Evolutionary conservation across 2,797 vertebrate genomes (phyloP).

Genomic region (Darevskia nairensis): DNA sequence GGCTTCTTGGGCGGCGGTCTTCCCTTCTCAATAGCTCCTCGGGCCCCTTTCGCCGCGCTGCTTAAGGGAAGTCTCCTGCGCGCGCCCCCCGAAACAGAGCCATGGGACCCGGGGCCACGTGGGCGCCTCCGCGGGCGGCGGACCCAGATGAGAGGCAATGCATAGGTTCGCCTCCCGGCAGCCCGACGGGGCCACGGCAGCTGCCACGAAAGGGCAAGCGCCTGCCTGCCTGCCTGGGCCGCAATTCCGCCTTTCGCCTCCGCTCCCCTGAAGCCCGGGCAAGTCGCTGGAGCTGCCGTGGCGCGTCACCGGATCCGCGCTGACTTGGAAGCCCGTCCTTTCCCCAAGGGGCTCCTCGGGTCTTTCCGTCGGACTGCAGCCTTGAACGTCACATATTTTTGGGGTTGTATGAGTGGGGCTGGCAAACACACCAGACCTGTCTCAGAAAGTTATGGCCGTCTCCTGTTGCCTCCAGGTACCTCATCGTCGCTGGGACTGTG

Average conservation of each 20-base stretch:
- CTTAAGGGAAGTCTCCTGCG: conserved; percentile 53
- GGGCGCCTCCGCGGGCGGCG: conserved; percentile 77
- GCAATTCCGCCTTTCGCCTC: not conserved
- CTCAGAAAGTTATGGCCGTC: not conserved
- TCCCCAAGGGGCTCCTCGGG: not conserved
- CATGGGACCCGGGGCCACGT: conserved; percentile 75
- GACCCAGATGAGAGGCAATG: conserved; percentile 69
- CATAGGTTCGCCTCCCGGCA: conserved; percentile 47
- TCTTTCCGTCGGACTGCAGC: not conserved
- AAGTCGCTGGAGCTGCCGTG: not conserved
- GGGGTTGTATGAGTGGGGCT: no score
- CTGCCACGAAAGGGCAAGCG: no score
- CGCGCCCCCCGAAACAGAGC: conserved; percentile 61
- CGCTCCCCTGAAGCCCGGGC: not conserved
- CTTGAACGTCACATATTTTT: not conserved
- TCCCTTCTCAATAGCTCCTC: not conserved
- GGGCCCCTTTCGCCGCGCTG: conserved; percentile 67
- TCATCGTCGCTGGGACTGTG: not conserved
- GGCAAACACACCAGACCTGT: not conserved
- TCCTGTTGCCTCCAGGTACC: not conserved
- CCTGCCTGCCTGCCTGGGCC: not conserved
- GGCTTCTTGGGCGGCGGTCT: conserved; percentile 57
- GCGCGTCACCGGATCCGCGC: not conserved
- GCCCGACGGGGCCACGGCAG: conserved; percentile 50
- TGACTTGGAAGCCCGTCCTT: no score